Conservation (phyloP, 1,140 invertebrate genomes). For the Euura saliciscinereae region DNA sequence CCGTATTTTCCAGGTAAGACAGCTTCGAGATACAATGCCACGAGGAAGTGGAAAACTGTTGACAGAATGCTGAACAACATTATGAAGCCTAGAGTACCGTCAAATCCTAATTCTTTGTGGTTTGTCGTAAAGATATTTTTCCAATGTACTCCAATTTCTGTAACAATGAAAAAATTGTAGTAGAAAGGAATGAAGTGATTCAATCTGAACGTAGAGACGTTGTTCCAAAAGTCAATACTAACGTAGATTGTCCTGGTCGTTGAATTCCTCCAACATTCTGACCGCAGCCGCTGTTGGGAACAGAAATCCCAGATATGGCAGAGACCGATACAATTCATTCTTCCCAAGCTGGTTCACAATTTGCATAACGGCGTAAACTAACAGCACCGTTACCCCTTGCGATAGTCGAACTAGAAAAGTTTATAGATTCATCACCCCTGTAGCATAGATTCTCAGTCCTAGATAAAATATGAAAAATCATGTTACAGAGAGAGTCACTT, state of each 20-base stretch:
- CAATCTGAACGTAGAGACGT: too few relatives aligned
- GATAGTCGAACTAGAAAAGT: constrained; percentile 17
- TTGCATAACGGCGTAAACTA: constrained; percentile 17
- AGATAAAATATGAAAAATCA: too few relatives aligned
- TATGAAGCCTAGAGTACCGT: constrained; percentile 51
- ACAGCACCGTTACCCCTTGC: constrained; percentile 21
- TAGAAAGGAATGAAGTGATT: too few relatives aligned
- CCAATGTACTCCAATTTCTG: constrained; percentile 66
- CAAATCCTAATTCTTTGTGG: constrained; percentile 61
- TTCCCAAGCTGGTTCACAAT: neutral
- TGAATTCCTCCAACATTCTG: constrained; percentile 15
- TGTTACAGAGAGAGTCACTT: constrained; percentile 14
- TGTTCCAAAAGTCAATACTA: neutral
- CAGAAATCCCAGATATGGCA: constrained; percentile 21
- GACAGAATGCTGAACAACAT: constrained; percentile 59
- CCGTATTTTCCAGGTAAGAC: constrained; percentile 63
- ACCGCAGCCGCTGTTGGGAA: constrained; percentile 18
- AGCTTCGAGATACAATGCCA: constrained; percentile 62
- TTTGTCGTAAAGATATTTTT: constrained; percentile 56
- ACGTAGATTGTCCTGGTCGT: constrained; percentile 19
- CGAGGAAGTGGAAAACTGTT: constrained; percentile 51
- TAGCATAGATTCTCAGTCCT: too few relatives aligned
- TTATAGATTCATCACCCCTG: neutral
- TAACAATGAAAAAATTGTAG: constrained; percentile 46
- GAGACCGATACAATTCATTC: neutral